These are phyloP conservation scores for Lonchura striata DNA, from an alignment of 2,113 vertebrate genomes.

Conservation along the genomic window DNA sequence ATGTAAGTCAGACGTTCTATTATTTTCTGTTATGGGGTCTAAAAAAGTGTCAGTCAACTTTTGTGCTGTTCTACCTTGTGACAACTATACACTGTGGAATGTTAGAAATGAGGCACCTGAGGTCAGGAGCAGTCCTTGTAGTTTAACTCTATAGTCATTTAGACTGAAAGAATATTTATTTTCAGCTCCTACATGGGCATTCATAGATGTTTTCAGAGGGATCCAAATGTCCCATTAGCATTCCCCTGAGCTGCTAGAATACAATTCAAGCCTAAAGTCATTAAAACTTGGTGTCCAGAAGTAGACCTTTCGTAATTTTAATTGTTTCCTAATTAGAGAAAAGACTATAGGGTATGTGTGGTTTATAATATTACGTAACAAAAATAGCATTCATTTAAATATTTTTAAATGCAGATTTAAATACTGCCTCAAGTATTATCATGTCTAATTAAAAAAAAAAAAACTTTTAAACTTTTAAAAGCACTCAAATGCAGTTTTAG, in stretches of 20 bases:
- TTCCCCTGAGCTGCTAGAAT: neutral
- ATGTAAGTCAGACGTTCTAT: neutral
- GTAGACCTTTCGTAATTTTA: neutral
- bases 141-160: neutral
- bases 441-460: neutral
- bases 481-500: constrained; percentile 23
- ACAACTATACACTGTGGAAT: neutral
- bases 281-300: neutral
- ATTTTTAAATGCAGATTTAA: constrained; percentile 63
- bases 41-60: neutral
- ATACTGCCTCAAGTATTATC: constrained; percentile 4
- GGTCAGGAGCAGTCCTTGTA: neutral
- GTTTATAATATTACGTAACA: constrained; percentile 43
- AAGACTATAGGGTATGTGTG: constrained; percentile 1
- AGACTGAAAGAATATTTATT: neutral
- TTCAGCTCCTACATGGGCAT: neutral
- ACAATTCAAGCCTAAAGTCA: neutral
- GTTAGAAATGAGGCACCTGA: neutral
- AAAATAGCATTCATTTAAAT: constrained; percentile 54
- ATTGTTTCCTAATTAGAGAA: constrained; percentile 53
- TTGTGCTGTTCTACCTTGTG: neutral
- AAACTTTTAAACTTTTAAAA: neutral
- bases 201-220: neutral
- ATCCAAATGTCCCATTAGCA: neutral
- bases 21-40: neutral